These are phyloP conservation scores for Spatulosminthurus flaviceps DNA, from an alignment of 2,888 invertebrate genomes.

Conservation along the genomic window DNA sequence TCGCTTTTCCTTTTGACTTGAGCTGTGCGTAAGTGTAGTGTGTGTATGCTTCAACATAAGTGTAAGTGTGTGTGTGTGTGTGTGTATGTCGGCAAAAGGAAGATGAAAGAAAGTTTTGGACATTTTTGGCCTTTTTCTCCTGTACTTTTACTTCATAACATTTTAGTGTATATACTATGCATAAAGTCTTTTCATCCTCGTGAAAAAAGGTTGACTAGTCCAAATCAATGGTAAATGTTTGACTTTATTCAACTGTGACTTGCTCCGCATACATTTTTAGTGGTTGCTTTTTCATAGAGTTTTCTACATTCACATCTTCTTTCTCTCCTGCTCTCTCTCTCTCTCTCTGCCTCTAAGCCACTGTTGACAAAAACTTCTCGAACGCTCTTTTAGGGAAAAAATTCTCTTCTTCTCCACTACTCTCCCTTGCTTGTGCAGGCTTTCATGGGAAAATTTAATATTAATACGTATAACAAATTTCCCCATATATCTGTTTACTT, in stretches of 20 bases:
- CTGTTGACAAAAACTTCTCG: background rate
- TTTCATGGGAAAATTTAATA: slow-evolving; percentile 10
- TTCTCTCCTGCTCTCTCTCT: slow-evolving; percentile 12
- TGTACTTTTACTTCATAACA: background rate
- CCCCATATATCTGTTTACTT: background rate
- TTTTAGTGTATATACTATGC: background rate
- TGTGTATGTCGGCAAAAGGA: background rate
- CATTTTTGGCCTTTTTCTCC: background rate
- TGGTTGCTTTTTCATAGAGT: background rate
- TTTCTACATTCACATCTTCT: background rate
- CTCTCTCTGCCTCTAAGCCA: slow-evolving; percentile 3
- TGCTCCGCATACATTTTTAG: slow-evolving; percentile 33
- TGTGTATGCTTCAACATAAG: background rate
- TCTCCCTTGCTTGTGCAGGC: slow-evolving; percentile 4
- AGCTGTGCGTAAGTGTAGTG: slow-evolving; percentile 16
- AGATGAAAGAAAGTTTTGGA: slow-evolving; percentile 22
- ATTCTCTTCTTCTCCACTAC: background rate
- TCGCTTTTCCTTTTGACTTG: slow-evolving; percentile 25
- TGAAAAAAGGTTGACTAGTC: slow-evolving; percentile 34
- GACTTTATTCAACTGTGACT: slow-evolving; percentile 40
- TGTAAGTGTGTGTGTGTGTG: background rate
- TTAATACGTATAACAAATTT: slow-evolving; percentile 1
- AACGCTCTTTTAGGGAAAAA: background rate
- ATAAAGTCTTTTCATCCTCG: slow-evolving; percentile 1
- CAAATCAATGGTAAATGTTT: slow-evolving; percentile 26